phyloP scores from a whole-genome alignment of 30 jellyfish, hydroid and myxozoan genomes.

The Pelagia noctiluca region DNA sequence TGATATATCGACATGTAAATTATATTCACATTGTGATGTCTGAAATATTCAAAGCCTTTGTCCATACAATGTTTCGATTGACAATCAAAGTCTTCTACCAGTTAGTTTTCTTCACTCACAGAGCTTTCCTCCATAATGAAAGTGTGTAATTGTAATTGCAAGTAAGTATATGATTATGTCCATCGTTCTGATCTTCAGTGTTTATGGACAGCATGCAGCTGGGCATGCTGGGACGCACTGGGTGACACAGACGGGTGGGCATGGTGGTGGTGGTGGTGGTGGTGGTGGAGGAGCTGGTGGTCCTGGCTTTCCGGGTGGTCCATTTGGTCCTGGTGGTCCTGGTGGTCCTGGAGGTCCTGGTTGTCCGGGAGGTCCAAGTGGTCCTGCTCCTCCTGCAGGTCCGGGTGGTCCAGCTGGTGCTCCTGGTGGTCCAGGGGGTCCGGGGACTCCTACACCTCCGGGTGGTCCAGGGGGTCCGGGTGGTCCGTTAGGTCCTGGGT shows the following conservation, averaged over 20 bases:
- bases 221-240: constrained; percentile 95
- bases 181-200: background rate
- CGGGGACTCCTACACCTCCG: constrained; percentile 84
- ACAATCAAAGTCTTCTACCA: background rate
- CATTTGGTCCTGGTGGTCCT: constrained; percentile 97
- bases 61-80: background rate
- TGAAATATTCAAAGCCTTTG: background rate
- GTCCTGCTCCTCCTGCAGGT: constrained; percentile 90
- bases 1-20: constrained; percentile 11
- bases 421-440: constrained; percentile 93
- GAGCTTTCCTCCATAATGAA: constrained; percentile 2
- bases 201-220: constrained; percentile 92
- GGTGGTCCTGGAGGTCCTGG: constrained; percentile 99
- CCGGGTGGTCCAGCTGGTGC: constrained; percentile 98
- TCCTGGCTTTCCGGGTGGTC: constrained; percentile 97
- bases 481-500: constrained; percentile 99
- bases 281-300: constrained; percentile 99
- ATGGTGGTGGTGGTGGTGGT: constrained; percentile 99
- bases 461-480: constrained; percentile 98
- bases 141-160: background rate
- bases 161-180: background rate
- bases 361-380: constrained; percentile 97
- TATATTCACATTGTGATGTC: constrained; percentile 8
- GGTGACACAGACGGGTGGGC: constrained; percentile 97
- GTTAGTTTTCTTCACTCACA: background rate